Conservation (phyloP, 2,113 vertebrate genomes). For the Pyxicephalus adspersus region DNA sequence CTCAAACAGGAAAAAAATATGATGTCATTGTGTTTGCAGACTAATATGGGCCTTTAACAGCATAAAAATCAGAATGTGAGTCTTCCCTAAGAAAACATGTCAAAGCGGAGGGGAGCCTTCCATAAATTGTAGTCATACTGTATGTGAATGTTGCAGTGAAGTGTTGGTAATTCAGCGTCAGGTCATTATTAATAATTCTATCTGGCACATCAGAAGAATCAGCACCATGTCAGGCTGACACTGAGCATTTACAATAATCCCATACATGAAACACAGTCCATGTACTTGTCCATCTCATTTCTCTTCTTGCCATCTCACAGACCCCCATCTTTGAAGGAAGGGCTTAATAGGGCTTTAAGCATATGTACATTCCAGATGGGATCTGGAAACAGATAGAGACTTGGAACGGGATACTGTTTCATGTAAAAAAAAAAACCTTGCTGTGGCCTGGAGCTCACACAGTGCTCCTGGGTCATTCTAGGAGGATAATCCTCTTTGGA, state of each 20-base stretch:
- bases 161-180: background rate
- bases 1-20: too few relatives aligned
- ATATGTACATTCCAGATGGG: background rate
- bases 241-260: conserved; percentile 56
- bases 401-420: background rate
- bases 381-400: conserved; percentile 27
- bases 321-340: conserved; percentile 55
- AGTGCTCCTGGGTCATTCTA: conserved; percentile 53
- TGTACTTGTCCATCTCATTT: conserved; percentile 63
- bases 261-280: conserved; percentile 52
- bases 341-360: conserved; percentile 54
- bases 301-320: conserved; percentile 29
- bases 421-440: conserved; percentile 54
- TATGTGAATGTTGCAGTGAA: background rate
- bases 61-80: too few relatives aligned
- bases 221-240: conserved; percentile 57
- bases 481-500: conserved; percentile 46
- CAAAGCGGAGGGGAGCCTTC: too few relatives aligned
- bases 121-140: too few relatives aligned
- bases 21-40: too few relatives aligned
- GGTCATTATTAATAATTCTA: conserved; percentile 50
- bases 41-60: too few relatives aligned
- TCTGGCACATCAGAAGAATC: conserved; percentile 58
- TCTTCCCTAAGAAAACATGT: too few relatives aligned
- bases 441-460: conserved; percentile 33